A percentile compares a stretch with the other conserved stretches of the same genome.
Evolutionary conservation across 2,888 invertebrate genomes (phyloP).

Genomic region (Pemphredon lugubris): DNA sequence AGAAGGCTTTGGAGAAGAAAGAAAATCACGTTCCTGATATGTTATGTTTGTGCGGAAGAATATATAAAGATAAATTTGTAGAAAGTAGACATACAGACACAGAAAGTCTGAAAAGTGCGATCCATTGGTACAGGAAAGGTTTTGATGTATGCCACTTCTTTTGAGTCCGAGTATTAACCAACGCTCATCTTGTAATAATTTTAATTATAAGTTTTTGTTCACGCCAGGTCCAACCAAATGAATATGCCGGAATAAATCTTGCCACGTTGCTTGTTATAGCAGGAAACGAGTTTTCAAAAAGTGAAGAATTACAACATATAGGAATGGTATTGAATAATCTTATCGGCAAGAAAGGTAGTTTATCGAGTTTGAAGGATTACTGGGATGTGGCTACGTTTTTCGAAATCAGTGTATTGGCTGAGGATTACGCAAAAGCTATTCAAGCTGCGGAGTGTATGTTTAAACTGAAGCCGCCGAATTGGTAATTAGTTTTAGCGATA

Average conservation of each 20-base stretch:
- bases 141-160: conserved; percentile 86
- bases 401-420: conserved; percentile 98
- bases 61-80: conserved; percentile 98
- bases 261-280: conserved; percentile 98
- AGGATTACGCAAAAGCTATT: conserved; percentile 97
- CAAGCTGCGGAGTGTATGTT: conserved; percentile 98
- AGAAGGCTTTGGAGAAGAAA: conserved; percentile 94
- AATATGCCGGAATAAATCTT: conserved; percentile 99
- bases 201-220: background rate
- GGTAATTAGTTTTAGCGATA: conserved; percentile 80
- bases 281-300: conserved; percentile 96
- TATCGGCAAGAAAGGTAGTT: conserved; percentile 98
- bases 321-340: conserved; percentile 97
- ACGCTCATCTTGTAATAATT: background rate
- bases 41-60: conserved; percentile 97
- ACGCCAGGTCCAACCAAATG: conserved; percentile 93
- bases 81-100: conserved; percentile 96
- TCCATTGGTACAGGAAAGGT: conserved; percentile 98
- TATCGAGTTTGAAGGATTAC: conserved; percentile 96
- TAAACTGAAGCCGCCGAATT: conserved; percentile 93
- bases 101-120: conserved; percentile 94
- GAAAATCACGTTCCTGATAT: conserved; percentile 98
- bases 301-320: conserved; percentile 94
- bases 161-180: background rate
- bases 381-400: conserved; percentile 99